phyloP scores from a whole-genome alignment of 2,113 vertebrate species.

The Ariopsis seemanni region DNA sequence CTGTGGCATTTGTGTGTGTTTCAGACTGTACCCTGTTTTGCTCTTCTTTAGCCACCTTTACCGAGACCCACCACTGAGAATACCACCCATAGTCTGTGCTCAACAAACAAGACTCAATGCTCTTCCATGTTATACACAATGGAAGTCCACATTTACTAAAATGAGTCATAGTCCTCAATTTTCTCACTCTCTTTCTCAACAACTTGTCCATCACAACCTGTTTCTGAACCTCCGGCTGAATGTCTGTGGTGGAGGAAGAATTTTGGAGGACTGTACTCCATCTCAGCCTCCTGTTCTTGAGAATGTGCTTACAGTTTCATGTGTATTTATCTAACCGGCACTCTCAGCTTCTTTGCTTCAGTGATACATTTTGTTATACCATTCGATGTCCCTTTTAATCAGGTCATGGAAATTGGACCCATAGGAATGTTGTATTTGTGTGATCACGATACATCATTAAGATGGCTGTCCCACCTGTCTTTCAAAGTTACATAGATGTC shows the following conservation, averaged over 20 bases:
- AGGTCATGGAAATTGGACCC: not conserved
- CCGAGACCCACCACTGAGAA: conserved; percentile 21
- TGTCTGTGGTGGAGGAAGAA: not conserved
- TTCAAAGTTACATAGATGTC: not conserved
- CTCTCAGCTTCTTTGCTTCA: not conserved
- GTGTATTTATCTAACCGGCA: conserved; percentile 23
- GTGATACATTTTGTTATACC: not conserved
- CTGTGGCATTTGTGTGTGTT: not conserved
- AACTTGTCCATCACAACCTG: conserved; percentile 28
- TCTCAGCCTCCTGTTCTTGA: conserved; percentile 16
- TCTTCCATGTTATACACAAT: not conserved
- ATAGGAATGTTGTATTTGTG: not conserved
- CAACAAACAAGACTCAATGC: not conserved
- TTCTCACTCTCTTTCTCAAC: conserved; percentile 24
- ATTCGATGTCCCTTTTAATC: not conserved
- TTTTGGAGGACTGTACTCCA: not conserved
- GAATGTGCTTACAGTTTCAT: conserved; percentile 45
- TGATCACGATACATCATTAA: not conserved
- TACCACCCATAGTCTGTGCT: not conserved
- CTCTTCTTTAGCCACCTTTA: not conserved
- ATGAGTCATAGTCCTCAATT: conserved; percentile 24
- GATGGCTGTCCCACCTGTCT: not conserved
- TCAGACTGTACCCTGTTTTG: not conserved
- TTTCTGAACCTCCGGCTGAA: not conserved
- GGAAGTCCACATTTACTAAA: conserved; percentile 11